Evolutionary conservation across 2,888 invertebrate species (phyloP), one percentile per base, ranked within the genome.

Genomic region (Synergus itoensis): DNA sequence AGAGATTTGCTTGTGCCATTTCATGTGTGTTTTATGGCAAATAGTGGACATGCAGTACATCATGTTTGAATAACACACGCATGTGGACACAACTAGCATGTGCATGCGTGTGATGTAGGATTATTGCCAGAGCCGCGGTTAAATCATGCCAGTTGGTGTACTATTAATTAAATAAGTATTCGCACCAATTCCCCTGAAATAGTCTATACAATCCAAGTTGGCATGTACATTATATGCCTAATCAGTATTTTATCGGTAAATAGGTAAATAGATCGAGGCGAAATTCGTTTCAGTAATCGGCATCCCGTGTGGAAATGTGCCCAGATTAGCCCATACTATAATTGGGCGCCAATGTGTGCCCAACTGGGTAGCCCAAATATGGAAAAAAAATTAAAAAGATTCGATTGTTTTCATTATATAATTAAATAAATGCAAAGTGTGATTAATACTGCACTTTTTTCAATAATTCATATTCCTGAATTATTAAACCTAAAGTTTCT

Each of bases 31-130:
- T 75, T 82, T 60, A 53, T 64, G 63, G 53, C 67, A 75, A 62
- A 65, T 73, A 69, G 73, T 65, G 78, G 81, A 73, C 77, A 76
- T 60, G 78, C 48, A 65, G 77, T 79, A 73, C 57, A 81, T 80
- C 81, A 81, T 76, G 81, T 75, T 57, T 82, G 82, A 83, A 83
- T 79, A 83, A 80, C 77, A 76, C 79, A 80, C 41, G 53, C 62
- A 64, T 40, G 67, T 12, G 21, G 18, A 36, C 43, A 53, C 21
- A 57, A 28, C 28, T 28, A 53, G 73, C 53, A 67, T 57, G 53
- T 67, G 48, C 69, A 73, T 75, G 63, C 75, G 73, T 69, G 77
- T 79, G 81, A 81, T 80, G 76, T 77, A 81, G 81, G 83, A 82
- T 80, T 80, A 82, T 79, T 78, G 82, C 81, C 18, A 62, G 45